Base-by-base conservation (phyloP, 1,140 invertebrate species). In the Brachionus plicatilis region DNA sequence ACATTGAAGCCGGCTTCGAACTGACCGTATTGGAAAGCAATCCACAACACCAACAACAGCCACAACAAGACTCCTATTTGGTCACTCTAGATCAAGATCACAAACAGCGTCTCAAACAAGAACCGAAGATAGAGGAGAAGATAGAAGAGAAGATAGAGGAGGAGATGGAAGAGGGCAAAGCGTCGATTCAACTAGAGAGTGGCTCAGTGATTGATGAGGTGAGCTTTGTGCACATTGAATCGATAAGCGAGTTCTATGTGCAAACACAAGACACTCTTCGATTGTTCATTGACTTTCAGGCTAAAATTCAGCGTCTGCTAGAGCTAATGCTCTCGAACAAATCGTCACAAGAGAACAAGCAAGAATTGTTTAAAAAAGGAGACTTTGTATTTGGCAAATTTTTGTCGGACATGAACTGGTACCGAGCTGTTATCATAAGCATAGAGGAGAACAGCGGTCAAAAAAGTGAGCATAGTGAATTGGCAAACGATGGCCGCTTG, bases 181-280 rank as follows among this genome's bases (percentile, higher is more conserved):
- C 4, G 0, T 37, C 27, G 8, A 72, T 76, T 76, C 43, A 50
- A n/a, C 43, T 76, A 27, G 72, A 76, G 12, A 76, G 12, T 3
- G 43, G 50, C 53, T 20, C 72, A 9, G 41, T 72, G 24, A 50
- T 76, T 24, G 24, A 45, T 6, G 17, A 14, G 8, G 27, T 65
- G 2, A 33, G 24, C 11, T 41, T 82, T 45, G 50, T 65, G 27
- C 37, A 82, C n/a, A 45, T 82, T 65, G 37, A 68, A 82, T 65
- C 79, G 1, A 5, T 82, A 24, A 29, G 20, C 29, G 79, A 82
- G 45, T 82, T 82, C 53, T 82, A 82, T 68, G 79, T 82, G 2
- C 79, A 82, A 37, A 65, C 79, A 3, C 20, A 53, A 20, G 53
- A 82, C 1, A 60, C 33, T 27, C 20, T 65, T 27, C n/a, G 47